These are phyloP conservation scores for Dromococcyx pavoninus DNA, from an alignment of 2,797 vertebrate species.

Conservation along the genomic window DNA sequence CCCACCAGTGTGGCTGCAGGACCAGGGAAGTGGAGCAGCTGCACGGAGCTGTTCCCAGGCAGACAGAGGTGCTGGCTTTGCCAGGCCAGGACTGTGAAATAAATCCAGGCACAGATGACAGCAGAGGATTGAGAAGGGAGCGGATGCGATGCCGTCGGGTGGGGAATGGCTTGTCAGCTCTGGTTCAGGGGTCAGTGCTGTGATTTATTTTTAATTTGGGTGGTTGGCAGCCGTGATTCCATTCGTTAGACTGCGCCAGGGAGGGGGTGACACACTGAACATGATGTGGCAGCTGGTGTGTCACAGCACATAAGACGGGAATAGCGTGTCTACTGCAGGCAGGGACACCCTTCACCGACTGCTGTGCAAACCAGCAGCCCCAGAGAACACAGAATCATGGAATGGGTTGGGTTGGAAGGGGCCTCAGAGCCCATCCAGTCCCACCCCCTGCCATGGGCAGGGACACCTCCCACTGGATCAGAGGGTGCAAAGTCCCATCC, in stretches of 20 bases:
- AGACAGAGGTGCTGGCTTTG: neutral
- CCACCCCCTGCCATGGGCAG: no score
- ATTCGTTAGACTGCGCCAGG: neutral
- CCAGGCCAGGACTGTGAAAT: neutral
- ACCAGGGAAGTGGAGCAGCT: no score
- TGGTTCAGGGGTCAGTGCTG: neutral
- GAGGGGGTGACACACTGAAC: neutral
- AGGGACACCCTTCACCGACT: neutral
- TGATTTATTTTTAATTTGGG: constrained; percentile 60
- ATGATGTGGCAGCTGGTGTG: neutral
- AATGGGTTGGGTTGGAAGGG: no score
- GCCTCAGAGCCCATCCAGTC: no score
- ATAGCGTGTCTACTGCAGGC: neutral
- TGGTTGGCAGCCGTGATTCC: constrained; percentile 36
- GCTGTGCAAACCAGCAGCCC: neutral
- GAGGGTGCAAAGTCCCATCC: no score
- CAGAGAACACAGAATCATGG: no score
- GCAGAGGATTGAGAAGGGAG: neutral
- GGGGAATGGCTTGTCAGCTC: neutral
- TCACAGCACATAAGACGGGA: neutral
- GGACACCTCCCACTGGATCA: no score
- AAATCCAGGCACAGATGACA: neutral
- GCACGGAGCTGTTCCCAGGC: no score
- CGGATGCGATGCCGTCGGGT: fast-evolving
- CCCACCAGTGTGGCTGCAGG: fast-evolving